Conservation (phyloP, 2,888 invertebrate genomes). For the Gasteruption jaculator region DNA sequence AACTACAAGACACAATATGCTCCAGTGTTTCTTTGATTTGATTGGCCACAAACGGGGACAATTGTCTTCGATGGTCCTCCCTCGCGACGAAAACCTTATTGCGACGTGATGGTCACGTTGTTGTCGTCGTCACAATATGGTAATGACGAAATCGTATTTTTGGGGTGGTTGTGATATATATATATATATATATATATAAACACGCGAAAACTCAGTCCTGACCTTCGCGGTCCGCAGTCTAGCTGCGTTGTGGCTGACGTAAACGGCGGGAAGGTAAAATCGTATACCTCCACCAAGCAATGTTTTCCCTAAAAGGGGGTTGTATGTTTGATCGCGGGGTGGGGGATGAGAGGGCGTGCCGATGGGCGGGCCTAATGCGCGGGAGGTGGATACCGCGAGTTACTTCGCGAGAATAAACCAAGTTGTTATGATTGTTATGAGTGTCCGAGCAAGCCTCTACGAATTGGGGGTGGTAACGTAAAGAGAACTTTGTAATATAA, state of each 20-base stretch:
- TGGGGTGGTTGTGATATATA: too few relatives aligned
- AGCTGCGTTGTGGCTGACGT: conserved; percentile 51
- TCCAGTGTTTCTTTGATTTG: too few relatives aligned
- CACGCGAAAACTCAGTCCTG: conserved; percentile 37
- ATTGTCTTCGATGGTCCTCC: neutral
- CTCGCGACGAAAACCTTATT: neutral
- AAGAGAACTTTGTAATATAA: conserved; percentile 34
- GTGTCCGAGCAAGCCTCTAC: conserved; percentile 44
- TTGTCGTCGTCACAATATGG: too few relatives aligned
- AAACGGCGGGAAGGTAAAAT: too few relatives aligned
- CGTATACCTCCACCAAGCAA: too few relatives aligned
- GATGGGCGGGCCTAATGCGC: conserved; percentile 45
- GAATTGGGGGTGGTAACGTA: conserved; percentile 14
- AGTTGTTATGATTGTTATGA: conserved; percentile 51
- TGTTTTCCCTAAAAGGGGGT: too few relatives aligned
- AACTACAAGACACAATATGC: too few relatives aligned
- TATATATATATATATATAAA: too few relatives aligned
- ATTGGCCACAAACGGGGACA: too few relatives aligned
- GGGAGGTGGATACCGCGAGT: conserved; percentile 50
- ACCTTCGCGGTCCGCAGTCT: conserved; percentile 51
- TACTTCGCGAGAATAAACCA: conserved; percentile 46
- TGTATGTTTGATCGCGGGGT: conserved; percentile 16
- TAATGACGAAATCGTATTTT: too few relatives aligned
- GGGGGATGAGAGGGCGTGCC: conserved; percentile 30
- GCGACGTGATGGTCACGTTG: conserved; percentile 42